Conservation (phyloP, 2,113 vertebrate genomes). For the Nothocercus nigrocapillus region DNA sequence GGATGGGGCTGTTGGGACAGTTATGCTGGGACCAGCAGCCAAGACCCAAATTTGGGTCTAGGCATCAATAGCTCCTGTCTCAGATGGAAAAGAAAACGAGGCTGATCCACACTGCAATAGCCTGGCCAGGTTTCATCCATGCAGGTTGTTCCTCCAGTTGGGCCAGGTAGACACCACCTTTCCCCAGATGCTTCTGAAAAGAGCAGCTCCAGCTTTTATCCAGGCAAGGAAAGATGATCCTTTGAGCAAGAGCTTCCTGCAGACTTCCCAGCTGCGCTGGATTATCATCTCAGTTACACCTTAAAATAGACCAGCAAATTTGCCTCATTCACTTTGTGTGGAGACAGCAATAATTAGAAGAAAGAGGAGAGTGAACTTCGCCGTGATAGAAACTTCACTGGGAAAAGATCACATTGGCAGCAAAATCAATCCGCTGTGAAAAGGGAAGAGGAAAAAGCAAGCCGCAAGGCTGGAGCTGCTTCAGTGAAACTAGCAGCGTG, state of each 20-base stretch:
- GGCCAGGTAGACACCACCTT: neutral
- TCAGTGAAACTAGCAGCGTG: neutral
- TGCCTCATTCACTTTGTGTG: neutral
- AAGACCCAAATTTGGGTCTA: neutral
- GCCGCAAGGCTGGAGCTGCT: neutral
- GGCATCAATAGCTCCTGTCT: neutral
- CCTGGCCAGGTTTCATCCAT: neutral
- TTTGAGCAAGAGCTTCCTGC: slow-evolving; percentile 25
- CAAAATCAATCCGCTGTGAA: slow-evolving; percentile 49
- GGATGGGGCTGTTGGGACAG: neutral
- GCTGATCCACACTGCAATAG: neutral
- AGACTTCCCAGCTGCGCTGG: slow-evolving; percentile 42
- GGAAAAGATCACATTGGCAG: slow-evolving; percentile 27
- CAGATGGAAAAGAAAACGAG: rapidly evolving
- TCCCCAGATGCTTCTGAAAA: neutral
- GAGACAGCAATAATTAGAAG: slow-evolving; percentile 57
- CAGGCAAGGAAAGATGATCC: neutral
- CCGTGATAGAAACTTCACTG: neutral
- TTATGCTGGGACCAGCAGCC: neutral
- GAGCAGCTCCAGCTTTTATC: neutral
- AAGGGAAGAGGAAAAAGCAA: neutral
- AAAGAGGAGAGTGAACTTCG: slow-evolving; percentile 47
- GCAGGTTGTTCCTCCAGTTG: neutral
- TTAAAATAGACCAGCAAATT: slow-evolving; percentile 51
- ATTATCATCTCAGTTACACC: slow-evolving; percentile 37